phyloP scores from a whole-genome alignment of 2,797 vertebrate genomes.

The Centropyge bicolor region DNA sequence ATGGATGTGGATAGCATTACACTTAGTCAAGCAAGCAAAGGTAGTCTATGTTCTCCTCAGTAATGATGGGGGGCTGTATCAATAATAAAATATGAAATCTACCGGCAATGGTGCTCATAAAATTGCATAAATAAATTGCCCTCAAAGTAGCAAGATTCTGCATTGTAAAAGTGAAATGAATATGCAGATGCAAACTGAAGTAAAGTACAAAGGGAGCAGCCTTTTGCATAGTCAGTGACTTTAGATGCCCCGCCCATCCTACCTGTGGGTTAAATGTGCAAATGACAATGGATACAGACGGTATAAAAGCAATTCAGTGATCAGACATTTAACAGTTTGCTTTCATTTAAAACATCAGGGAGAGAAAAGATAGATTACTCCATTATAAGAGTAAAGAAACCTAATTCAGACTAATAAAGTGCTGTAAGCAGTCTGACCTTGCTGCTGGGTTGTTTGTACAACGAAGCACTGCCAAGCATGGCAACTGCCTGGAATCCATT shows the following conservation, averaged over 20 bases:
- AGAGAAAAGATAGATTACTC: conserved; percentile 42
- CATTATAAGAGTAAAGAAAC: conserved; percentile 47
- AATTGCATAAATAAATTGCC: background rate
- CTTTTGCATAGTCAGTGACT: background rate
- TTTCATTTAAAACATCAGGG: conserved; percentile 43
- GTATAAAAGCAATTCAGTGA: conserved; percentile 22
- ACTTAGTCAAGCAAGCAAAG: background rate
- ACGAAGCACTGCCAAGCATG: conserved; percentile 14
- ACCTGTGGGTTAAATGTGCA: conserved; percentile 8
- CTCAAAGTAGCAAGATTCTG: background rate
- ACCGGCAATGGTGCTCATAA: background rate
- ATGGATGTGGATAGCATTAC: background rate
- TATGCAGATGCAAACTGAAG: background rate
- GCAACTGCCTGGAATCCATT: conserved; percentile 21
- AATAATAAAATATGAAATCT: background rate
- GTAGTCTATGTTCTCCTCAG: background rate
- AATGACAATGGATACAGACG: conserved; percentile 15
- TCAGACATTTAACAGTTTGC: conserved; percentile 40
- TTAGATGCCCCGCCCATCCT: conserved; percentile 2
- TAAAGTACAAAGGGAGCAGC: background rate
- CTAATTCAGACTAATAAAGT: conserved; percentile 62
- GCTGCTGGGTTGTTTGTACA: conserved; percentile 40
- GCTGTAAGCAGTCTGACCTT: conserved; percentile 64
- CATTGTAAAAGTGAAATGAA: background rate
- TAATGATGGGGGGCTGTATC: background rate